Base-by-base conservation (phyloP, 2,888 invertebrate genomes). In the Drosophila maculinotata region DNA sequence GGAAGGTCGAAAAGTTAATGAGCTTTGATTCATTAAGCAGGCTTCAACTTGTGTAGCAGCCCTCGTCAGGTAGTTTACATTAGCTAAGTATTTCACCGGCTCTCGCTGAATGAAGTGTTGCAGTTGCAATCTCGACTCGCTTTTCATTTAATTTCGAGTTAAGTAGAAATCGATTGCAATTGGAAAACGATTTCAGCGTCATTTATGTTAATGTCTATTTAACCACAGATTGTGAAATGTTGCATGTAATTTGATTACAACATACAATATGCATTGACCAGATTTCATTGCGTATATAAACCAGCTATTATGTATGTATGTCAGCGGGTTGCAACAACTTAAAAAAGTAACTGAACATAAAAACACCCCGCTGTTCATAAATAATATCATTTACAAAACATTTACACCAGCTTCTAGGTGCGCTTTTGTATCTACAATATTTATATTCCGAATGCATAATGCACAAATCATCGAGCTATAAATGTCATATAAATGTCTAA, bases 141-240 rank as follows among this genome's bases (percentile, higher is more conserved):
- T 73, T 77, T 75, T 69, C 78, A 65, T 63, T 78, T 74, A 62
- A 76, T 63, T 66, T 59, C 53, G 41, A 39, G 57, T 75, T 62
- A 63, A 74, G 49, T 70, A 41, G 60, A 58, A 74, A 78, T 63
- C 28, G 42, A 70, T 54, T 45, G 58, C 66, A 75, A 70, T 69
- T 76, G 25, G 20, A 73, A 77, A 69, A 35, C 57, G 57, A 63
- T 73, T 68, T 53, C 35, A 56, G 30, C 33, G 58, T 47, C 35
- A 41, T 47, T 71, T 68, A 41, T 20, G 42, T 41, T 54, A 59
- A 74, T 78, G 53, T 54, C 38, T 56, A 54, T 63, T 74, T 79
- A 60, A 75, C 20, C 15, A 28, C 38, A 38, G 59, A 60, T 74
- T 66, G 79, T 60, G 53, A 66, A 78, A 70, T 66, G 51, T 33